Base-by-base conservation (phyloP, 92 coral and sea anemone genomes). In the Epizoanthus ramosus region DNA sequence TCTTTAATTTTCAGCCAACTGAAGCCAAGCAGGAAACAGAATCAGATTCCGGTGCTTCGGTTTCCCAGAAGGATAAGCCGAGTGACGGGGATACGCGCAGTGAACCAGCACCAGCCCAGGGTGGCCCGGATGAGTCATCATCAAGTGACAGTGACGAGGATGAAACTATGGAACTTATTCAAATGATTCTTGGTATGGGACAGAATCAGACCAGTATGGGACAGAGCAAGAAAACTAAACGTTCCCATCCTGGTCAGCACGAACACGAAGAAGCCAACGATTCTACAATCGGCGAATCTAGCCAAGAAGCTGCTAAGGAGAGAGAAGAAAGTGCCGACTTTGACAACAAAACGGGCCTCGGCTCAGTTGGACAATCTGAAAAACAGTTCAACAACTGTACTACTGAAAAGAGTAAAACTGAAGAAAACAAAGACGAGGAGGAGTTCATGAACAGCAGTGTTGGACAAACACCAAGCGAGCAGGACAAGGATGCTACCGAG, bases 21-120 rank as follows among this genome's bases (percentile, higher is more conserved):
- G 54, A 50, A 50, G 54, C 1, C 14, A 50, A 74, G 41, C 72
- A 68, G n/a, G 73, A 89, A 19, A 89, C 75, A 5, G 79, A 68
- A 61, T 17, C 85, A 22, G 76, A 21, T 18, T 56, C 57, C 41
- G 80, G 70, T 80, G 23, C 15, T 28, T 21, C 24, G 17, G 24
- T 14, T 17, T 21, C 69, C 17, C 25, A 63, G 69, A 17, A 63
- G 10, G 23, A 28, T 10, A 63, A 63, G 23, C 18, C 69, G 14
- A 28, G 2, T 63, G 18, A 63, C 35, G 6, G 69, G 25, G 0
- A 63, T 2, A 17, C 0, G 69, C 2, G 9, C 69, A 28, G 35
- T 21, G 24, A 14, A 16, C 24, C 25, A 12, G 69, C 25, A 12
- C 24, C 69, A 21, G 35, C 24, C 35, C 3, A 63, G 15, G 2